Base-by-base conservation (phyloP, 1,140 invertebrate genomes). In the Ectropis grisescens region DNA sequence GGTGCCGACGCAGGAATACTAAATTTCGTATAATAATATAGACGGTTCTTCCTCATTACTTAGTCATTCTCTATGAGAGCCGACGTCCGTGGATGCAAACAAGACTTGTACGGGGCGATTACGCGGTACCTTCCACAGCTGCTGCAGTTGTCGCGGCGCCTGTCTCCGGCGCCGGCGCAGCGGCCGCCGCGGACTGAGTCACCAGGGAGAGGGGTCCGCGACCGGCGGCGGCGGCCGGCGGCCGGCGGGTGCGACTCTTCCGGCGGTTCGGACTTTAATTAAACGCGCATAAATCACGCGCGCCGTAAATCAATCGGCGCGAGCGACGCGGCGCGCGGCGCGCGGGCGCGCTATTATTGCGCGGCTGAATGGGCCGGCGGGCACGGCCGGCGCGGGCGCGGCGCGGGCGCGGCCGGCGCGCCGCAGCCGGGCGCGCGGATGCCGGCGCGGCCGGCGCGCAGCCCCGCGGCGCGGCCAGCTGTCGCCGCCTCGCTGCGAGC, bases 181-280 rank as follows among this genome's bases (percentile, higher is more conserved):
- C 29, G 4, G 11, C 6, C 6, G 6, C 12, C 13, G 12, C 5
- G 13, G 15, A 34, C 23, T 45, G 35, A 43, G 9, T 43, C 43
- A 37, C 28, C 26, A 11, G 33, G 35, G 19, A 26, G 35, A 11
- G 22, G 11, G 10, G 28, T 15, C 11, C 12, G 31, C n/a, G 31
- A 13, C 15, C 13, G n/a, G 24, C 27, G 9, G 13, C n/a, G 32
- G 12, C 4, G 19, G 28, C 23, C n/a, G n/a, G 30, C 25, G 35
- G 8, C 37, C 31, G 25, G 37, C 35, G 29, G 33, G n/a, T n/a
- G n/a, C n/a, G 13, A 33, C 35, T 50, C 53, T 60, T 69, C 57
- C 65, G 61, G 50, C 53, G 58, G 41, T 49, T 41, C 48, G 45
- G 58, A 58, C 64, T 71, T 67, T 67, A 71, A 71, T 68, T 67